Conservation (phyloP, 2,888 invertebrate genomes). For the Falcaria lacertinaria region DNA sequence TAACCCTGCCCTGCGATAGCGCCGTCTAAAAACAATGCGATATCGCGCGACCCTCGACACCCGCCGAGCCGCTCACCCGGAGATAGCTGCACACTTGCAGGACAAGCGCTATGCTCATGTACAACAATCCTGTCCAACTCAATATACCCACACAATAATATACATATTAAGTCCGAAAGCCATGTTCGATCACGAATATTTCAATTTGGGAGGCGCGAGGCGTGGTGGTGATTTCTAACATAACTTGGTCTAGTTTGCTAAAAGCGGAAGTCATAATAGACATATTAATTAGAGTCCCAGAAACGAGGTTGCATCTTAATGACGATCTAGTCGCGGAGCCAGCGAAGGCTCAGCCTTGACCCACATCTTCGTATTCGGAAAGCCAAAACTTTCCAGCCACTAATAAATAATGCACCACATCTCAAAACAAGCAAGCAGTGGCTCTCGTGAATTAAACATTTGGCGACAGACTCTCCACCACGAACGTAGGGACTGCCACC, state of each 20-base stretch:
- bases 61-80: constrained; percentile 3
- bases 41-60: constrained; percentile 28
- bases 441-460: constrained; percentile 23
- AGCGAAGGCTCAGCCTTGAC: constrained; percentile 40
- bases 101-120: too few relatives aligned
- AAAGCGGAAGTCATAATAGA: constrained; percentile 30
- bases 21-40: constrained; percentile 20
- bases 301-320: constrained; percentile 50
- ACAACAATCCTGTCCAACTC: too few relatives aligned
- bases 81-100: too few relatives aligned
- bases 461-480: too few relatives aligned
- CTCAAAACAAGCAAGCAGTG: constrained; percentile 16
- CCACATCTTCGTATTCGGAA: constrained; percentile 54
- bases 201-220: too few relatives aligned
- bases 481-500: too few relatives aligned
- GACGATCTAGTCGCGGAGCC: constrained; percentile 17
- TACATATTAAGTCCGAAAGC: too few relatives aligned
- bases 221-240: constrained; percentile 12
- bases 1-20: constrained; percentile 21
- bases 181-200: too few relatives aligned
- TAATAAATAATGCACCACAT: constrained; percentile 46
- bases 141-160: too few relatives aligned
- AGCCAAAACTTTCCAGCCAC: constrained; percentile 53
- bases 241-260: constrained; percentile 10
- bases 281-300: constrained; percentile 37